Base-by-base conservation (phyloP, 2,113 vertebrate species). In the Cromileptes altivelis region DNA sequence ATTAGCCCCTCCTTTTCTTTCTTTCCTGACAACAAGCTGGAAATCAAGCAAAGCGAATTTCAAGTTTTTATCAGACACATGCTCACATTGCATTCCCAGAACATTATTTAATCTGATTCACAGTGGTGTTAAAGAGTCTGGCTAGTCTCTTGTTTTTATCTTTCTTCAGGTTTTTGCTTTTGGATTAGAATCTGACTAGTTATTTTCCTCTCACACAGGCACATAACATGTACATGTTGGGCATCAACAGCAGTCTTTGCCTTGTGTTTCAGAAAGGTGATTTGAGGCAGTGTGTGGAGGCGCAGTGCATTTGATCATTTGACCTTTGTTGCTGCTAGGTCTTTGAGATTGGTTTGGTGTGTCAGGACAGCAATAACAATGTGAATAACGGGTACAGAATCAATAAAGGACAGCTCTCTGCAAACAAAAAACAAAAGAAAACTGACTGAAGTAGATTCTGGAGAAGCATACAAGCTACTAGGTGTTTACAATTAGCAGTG, bases 341-440 rank as follows among this genome's bases (percentile, higher is more conserved):
- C 27, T 69, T 69, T 57, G 7, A 75, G 40, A 13, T 21, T 63
- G 70, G 69, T 62, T 69, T 49, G 18, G 6, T 57, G 23, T 53
- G 63, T 74, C 27, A 45, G 53, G 58, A 6, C 18, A 25, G 50
- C 27, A 63, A 27, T 57, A 80, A 70, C 53, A 55, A 45, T 18
- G 33, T 45, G 15, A 68, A 49, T 15, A 62, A 23, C 19, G 53
- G 58, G 62, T 8, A 7, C 11, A 75, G 33, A 70, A 75, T 80
- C 63, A 63, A 69, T 49, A 49, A 53, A 30, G 0, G 4, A 18
- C 25, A 63, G 52, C 50, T 71, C 40, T 64, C 52, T 65, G 12
- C 33, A 30, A 58, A 6, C 0, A 8, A 71, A 47, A 68, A 30
- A 4, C n/a, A 60, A 68, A 13, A 78, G 4, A 37, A 64, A 71